These are phyloP conservation scores for Bombycilla garrulus DNA, from an alignment of 2,113 vertebrate genomes.

Conservation along the genomic window DNA sequence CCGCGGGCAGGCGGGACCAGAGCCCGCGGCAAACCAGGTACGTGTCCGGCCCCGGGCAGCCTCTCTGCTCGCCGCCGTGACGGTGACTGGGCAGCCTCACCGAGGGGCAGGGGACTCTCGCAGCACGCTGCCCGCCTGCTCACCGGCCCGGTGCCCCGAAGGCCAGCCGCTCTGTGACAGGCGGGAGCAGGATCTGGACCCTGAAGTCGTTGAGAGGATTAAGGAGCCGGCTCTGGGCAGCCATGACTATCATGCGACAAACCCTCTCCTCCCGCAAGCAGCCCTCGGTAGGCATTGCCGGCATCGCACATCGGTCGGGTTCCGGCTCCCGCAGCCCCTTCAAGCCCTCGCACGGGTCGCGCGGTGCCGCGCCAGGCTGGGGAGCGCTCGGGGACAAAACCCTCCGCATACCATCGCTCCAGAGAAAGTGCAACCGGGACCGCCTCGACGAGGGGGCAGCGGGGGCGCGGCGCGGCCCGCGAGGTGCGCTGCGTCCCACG, in stretches of 20 bases:
- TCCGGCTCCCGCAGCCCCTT: not conserved
- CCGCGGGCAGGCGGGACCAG: not conserved
- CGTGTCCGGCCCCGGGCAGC: not conserved
- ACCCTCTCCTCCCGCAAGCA: not conserved
- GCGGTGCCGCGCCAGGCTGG: not conserved
- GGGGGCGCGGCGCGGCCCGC: not conserved
- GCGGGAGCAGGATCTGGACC: not conserved
- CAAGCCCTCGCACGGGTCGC: not conserved
- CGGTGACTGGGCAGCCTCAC: not conserved
- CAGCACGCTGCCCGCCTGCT: not conserved
- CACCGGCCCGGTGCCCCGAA: not conserved
- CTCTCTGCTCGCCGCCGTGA: not conserved
- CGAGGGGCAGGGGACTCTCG: not conserved
- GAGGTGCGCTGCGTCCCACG: not conserved
- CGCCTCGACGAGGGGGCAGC: not conserved
- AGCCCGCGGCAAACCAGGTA: not conserved
- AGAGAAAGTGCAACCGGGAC: not conserved
- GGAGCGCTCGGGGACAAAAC: not conserved
- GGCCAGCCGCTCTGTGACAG: not conserved
- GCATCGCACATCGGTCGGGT: not conserved
- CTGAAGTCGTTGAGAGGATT: not conserved
- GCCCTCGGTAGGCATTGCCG: not conserved
- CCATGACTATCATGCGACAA: conserved; percentile 43
- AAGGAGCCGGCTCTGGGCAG: conserved; percentile 17
- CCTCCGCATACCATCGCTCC: not conserved